These are phyloP conservation scores for Lobophora halterata DNA, from an alignment of 2,888 invertebrate genomes.

Conservation along the genomic window DNA sequence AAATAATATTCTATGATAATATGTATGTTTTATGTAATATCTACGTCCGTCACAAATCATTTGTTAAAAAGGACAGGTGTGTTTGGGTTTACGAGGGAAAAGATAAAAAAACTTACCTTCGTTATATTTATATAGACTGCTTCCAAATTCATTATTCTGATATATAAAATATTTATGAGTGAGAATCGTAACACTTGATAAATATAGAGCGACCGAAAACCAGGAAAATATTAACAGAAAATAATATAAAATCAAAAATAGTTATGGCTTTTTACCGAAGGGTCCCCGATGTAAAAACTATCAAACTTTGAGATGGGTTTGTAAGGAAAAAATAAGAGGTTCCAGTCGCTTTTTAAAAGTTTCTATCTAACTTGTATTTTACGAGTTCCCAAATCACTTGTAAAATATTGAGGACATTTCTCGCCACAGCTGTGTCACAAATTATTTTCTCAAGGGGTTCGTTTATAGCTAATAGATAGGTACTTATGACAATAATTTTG, in stretches of 20 bases:
- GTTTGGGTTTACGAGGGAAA: no score
- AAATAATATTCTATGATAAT: no score
- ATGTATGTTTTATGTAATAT: no score
- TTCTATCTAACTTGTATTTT: constrained; percentile 57
- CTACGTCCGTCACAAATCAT: no score
- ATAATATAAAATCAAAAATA: constrained; percentile 38
- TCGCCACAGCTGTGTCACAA: constrained; percentile 49
- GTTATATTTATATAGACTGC: no score
- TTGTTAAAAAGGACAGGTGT: no score
- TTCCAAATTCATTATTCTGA: no score
- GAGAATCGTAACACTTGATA: no score
- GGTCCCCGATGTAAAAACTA: constrained; percentile 70
- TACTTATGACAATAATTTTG: constrained; percentile 29
- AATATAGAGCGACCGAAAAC: no score
- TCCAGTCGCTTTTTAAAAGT: constrained; percentile 61
- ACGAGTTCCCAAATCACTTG: constrained; percentile 63
- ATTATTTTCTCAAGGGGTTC: constrained; percentile 54
- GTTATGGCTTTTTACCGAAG: constrained; percentile 73
- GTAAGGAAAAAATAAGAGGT: constrained; percentile 62
- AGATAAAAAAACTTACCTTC: constrained; percentile 2
- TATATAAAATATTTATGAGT: no score
- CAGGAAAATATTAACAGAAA: constrained; percentile 7
- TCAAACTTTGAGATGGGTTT: constrained; percentile 63
- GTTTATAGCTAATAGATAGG: no score
- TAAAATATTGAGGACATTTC: constrained; percentile 57